Percentiles rank a stretch among this genome's conserved stretches.
Evolutionary conservation across 2,797 vertebrate species (phyloP).

Genomic region (Hemibagrus guttatus): DNA sequence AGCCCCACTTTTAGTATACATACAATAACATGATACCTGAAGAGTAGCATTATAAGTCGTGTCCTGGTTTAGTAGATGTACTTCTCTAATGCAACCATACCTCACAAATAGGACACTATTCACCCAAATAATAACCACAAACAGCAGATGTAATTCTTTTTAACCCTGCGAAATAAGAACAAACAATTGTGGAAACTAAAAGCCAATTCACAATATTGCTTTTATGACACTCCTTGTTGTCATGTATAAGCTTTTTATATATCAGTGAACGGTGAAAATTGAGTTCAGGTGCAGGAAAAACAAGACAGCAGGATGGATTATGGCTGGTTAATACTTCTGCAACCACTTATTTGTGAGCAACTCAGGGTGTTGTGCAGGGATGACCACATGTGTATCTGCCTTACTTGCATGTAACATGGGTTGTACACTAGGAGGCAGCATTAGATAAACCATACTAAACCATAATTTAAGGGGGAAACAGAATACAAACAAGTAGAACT

Average conservation of each 20-base stretch:
- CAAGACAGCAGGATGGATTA: not conserved
- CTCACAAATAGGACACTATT: not conserved
- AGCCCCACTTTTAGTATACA: not conserved
- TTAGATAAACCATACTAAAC: not conserved
- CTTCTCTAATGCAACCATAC: not conserved
- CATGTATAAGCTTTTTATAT: not conserved
- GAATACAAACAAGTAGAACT: not conserved
- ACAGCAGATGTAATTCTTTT: not conserved
- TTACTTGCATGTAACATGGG: not conserved
- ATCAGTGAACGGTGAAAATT: not conserved
- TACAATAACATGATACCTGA: not conserved
- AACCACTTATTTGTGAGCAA: not conserved
- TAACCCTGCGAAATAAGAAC: not conserved
- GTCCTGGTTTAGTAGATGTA: not conserved
- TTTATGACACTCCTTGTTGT: not conserved
- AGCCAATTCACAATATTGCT: not conserved
- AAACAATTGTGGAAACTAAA: not conserved
- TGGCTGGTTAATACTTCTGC: not conserved
- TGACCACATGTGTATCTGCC: not conserved
- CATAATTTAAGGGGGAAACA: not conserved
- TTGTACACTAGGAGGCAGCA: slow-evolving; percentile 19
- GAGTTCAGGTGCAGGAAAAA: not conserved
- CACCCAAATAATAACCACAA: not conserved
- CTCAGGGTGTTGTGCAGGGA: not conserved
- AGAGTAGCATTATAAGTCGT: not conserved